A percentile compares a stretch with the other conserved stretches of the same genome.
phyloP scores from a whole-genome alignment of 2,797 vertebrate genomes.

The Gallinago stenura region DNA sequence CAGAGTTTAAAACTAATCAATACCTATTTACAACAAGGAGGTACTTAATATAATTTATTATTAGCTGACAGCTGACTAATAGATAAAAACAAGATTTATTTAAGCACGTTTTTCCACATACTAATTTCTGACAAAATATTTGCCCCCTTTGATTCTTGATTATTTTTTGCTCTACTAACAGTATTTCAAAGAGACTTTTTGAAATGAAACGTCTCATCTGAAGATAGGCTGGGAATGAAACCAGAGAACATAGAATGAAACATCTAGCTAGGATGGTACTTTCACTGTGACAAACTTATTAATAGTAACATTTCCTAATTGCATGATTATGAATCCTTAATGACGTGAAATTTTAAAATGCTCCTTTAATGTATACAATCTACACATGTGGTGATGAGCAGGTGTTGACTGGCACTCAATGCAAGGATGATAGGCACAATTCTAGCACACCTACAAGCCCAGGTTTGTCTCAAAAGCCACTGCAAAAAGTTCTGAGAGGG shows the following conservation, averaged over 20 bases:
- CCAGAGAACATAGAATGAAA: background rate
- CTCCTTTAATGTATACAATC: background rate
- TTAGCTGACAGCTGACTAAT: constrained; percentile 47
- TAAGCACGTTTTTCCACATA: constrained; percentile 43
- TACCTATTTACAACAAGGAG: constrained; percentile 81
- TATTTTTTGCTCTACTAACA: constrained; percentile 13
- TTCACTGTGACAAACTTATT: background rate
- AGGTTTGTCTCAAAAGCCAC: background rate
- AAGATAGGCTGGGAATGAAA: background rate
- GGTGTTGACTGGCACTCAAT: background rate
- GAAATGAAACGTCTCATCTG: background rate
- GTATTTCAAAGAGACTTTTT: constrained; percentile 42
- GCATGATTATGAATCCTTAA: background rate
- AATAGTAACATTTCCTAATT: background rate
- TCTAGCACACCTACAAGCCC: background rate
- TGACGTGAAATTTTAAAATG: background rate
- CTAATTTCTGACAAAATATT: constrained; percentile 40
- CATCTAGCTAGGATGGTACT: background rate
- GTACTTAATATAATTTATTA: constrained; percentile 73
- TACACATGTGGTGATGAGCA: background rate
- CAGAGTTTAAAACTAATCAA: constrained; percentile 84
- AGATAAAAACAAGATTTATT: constrained; percentile 60
- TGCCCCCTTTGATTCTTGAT: background rate
- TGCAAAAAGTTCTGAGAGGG: background rate
- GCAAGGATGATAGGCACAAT: background rate